Evolutionary conservation across 1,140 invertebrate species (phyloP), one percentile per base, ranked within the genome.

Genomic region (Oedothorax gibbosus): DNA sequence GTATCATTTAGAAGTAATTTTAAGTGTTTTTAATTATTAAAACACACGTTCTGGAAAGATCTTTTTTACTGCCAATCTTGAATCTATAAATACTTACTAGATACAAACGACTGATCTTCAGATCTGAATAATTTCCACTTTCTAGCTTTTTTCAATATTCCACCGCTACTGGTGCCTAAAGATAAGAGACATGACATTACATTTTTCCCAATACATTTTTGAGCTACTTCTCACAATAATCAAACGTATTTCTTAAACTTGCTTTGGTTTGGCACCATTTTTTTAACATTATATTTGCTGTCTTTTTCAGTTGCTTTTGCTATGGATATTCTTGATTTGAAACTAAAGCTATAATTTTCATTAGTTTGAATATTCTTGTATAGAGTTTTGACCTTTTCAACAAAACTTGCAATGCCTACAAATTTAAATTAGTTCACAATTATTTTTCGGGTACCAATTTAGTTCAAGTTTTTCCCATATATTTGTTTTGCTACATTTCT

Each of bases 51-150:
- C 2, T 35, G 35, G 35, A 35, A 35, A 5, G 35, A 35, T 35
- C 35, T 35, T 35, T 35, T 35, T 35, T 2, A 35, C 5, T 35
- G 35, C 35, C 35, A 35, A 35, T 35, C 35, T 35, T 35, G 35
- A 35, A 35, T 5, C 35, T 3, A 62, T 62, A 12, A 62, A 65
- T 79, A 79, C 76, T 79, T 79, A 79, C 76, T 54, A 65, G 21
- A 49, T 21, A 50, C 14, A 79, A 79, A 79, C 7, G 76, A 14
- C 15, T 77, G 75, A 79, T 79, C 76, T 66, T 66, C 15, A 66
- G 76, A 62, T 65, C 76, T 35, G n/a, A 79, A 79, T 53, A 79
- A 53, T 79, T 79, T 79, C 76, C 76, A 79, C 56, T 79, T 79
- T 11, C 76, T 79, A 79, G 76, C 35, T 79, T 79, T 79, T 51